Percentiles rank a stretch among this genome's conserved stretches.
Evolutionary conservation across 2,113 vertebrate genomes (phyloP).

Genomic region (Microcebus tavaratra): DNA sequence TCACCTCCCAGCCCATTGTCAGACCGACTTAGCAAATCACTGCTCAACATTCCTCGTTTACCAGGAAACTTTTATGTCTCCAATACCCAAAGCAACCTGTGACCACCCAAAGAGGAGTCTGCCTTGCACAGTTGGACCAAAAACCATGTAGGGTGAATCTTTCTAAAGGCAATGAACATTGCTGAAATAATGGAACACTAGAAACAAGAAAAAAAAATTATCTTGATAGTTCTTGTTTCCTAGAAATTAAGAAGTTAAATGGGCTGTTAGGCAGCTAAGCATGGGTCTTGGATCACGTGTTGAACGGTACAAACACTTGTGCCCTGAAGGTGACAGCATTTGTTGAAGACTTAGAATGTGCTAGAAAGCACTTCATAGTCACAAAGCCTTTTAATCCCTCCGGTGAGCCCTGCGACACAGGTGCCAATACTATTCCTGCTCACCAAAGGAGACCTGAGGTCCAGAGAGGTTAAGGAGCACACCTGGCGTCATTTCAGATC

Average conservation of each 20-base stretch:
- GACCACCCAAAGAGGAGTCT: not conserved
- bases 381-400: not conserved
- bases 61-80: not conserved
- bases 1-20: rapidly evolving
- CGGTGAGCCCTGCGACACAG: not conserved
- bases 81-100: not conserved
- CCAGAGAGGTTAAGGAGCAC: not conserved
- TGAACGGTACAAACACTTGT: too few relatives aligned
- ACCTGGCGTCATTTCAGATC: not conserved
- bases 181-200: not conserved
- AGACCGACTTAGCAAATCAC: not conserved
- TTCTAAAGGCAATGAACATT: not conserved
- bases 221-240: not conserved
- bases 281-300: not conserved
- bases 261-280: not conserved
- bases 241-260: not conserved
- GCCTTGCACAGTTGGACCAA: not conserved
- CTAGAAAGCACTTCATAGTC: not conserved
- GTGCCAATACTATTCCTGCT: not conserved
- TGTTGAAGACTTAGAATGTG: not conserved
- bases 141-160: not conserved
- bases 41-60: not conserved
- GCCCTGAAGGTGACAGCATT: not conserved
- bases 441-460: not conserved
- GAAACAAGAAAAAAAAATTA: not conserved